Percentiles rank a stretch among this genome's conserved stretches.
Evolutionary conservation across 1,140 invertebrate genomes (phyloP).

Genomic region (Danaus melanippus): DNA sequence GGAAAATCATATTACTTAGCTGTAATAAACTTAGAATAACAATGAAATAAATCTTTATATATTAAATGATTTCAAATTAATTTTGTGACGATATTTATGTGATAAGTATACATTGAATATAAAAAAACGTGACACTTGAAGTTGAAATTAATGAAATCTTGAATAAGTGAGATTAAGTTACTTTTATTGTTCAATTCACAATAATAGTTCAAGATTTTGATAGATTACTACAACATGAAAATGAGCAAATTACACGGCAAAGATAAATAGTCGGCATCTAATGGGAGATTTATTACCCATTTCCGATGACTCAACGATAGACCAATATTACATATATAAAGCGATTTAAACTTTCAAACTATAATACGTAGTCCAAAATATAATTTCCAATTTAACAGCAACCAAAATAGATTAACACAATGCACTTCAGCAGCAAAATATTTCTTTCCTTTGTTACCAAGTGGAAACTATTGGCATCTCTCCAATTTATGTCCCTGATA

Average conservation of each 20-base stretch:
- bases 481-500: constrained; percentile 34
- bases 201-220: not conserved
- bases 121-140: too few relatives aligned
- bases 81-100: too few relatives aligned
- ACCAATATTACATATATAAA: not conserved
- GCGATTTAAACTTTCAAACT: constrained; percentile 1
- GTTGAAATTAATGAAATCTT: too few relatives aligned
- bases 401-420: constrained; percentile 16
- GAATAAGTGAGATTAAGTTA: too few relatives aligned
- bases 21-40: too few relatives aligned
- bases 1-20: too few relatives aligned
- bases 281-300: constrained; percentile 36
- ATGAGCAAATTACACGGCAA: constrained; percentile 27
- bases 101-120: too few relatives aligned
- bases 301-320: constrained; percentile 34
- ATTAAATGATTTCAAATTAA: too few relatives aligned
- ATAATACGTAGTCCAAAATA: not conserved
- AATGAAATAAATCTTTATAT: too few relatives aligned
- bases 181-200: too few relatives aligned
- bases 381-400: too few relatives aligned
- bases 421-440: constrained; percentile 20
- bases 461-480: constrained; percentile 24
- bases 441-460: constrained; percentile 25
- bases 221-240: constrained; percentile 24
- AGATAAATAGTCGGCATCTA: constrained; percentile 38